Evolutionary conservation across 2,113 vertebrate genomes (phyloP).

Genomic region (Scytalopus superciliaris): DNA sequence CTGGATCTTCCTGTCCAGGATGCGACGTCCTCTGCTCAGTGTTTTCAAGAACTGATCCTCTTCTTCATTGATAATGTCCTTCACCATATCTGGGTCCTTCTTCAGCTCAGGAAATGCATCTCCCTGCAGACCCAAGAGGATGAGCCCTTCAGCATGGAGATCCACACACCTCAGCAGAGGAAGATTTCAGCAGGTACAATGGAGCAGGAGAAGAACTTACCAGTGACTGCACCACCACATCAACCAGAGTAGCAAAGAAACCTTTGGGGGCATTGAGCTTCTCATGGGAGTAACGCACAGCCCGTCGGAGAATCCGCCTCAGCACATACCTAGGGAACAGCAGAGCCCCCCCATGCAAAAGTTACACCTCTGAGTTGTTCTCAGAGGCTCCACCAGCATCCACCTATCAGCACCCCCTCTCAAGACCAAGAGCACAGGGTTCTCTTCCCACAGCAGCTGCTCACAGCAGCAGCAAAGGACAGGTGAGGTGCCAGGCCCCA

Average conservation of each 20-base stretch:
- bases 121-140: conserved; percentile 75
- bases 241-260: conserved; percentile 93
- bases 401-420: not conserved
- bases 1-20: conserved; percentile 95
- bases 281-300: conserved; percentile 94
- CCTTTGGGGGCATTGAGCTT: conserved; percentile 91
- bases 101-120: conserved; percentile 94
- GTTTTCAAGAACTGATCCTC: conserved; percentile 97
- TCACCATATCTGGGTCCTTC: conserved; percentile 97
- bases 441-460: not conserved
- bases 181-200: not conserved
- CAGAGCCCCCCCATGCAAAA: not conserved
- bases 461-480: not conserved
- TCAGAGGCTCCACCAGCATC: not conserved
- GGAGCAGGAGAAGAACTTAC: conserved; percentile 67
- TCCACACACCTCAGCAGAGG: not conserved
- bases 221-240: conserved; percentile 92
- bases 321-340: conserved; percentile 85
- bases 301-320: conserved; percentile 93
- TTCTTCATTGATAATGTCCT: conserved; percentile 96
- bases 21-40: conserved; percentile 93
- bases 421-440: not conserved
- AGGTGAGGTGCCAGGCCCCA: not conserved
- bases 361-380: not conserved
- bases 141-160: not conserved